phyloP scores from a whole-genome alignment of 2,888 invertebrate species.

The Archips crataeganus region DNA sequence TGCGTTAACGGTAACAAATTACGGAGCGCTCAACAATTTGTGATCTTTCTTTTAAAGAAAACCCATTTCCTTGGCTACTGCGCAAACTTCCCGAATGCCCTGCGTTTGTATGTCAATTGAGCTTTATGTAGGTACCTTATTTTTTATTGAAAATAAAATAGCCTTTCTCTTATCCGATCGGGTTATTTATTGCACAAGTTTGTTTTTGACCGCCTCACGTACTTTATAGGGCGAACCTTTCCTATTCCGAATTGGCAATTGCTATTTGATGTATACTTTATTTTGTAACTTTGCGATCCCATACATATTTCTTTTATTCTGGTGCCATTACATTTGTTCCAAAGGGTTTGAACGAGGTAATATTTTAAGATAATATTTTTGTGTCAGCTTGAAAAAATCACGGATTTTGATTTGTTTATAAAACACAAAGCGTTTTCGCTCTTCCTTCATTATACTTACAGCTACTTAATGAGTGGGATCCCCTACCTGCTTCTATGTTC shows the following conservation, averaged over 20 bases:
- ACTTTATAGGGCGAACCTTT: slow-evolving; percentile 83
- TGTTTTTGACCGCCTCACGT: slow-evolving; percentile 85
- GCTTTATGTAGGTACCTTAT: slow-evolving; percentile 64
- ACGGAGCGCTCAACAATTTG: slow-evolving; percentile 21
- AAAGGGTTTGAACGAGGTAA: slow-evolving; percentile 9
- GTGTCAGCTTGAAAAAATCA: not conserved
- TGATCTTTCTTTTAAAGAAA: slow-evolving; percentile 31
- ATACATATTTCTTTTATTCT: slow-evolving; percentile 70
- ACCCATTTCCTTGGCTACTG: slow-evolving; percentile 33
- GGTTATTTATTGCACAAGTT: slow-evolving; percentile 84
- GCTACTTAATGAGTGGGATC: too few relatives aligned
- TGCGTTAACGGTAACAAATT: slow-evolving; percentile 28
- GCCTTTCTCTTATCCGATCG: slow-evolving; percentile 82
- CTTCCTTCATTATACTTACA: too few relatives aligned
- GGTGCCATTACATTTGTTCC: slow-evolving; percentile 33
- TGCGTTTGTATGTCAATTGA: slow-evolving; percentile 41
- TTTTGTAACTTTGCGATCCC: slow-evolving; percentile 77
- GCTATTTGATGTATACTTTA: slow-evolving; percentile 82
- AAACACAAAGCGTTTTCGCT: not conserved
- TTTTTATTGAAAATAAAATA: slow-evolving; percentile 84
- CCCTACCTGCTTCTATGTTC: too few relatives aligned
- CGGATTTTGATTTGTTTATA: not conserved
- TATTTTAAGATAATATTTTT: slow-evolving; percentile 15
- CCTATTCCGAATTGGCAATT: slow-evolving; percentile 83
- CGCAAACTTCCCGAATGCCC: slow-evolving; percentile 28